Evolutionary conservation across 2,797 vertebrate species (phyloP), one percentile per base, ranked within the genome.

Genomic region (Sciurus carolinensis): DNA sequence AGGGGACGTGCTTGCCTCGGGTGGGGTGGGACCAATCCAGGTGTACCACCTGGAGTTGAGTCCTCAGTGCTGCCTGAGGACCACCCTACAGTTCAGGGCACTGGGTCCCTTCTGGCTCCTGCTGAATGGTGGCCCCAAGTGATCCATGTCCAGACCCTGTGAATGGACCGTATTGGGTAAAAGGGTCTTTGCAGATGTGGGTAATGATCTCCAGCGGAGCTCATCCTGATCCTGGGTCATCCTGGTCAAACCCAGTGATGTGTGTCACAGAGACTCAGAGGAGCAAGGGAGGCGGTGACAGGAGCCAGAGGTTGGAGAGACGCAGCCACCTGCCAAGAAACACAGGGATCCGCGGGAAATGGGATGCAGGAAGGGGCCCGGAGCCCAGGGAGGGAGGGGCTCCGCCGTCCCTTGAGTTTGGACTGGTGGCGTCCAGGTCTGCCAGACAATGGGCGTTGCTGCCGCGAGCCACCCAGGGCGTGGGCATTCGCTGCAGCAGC

Each of bases 1-100:
- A 3, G 0, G 2, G 33, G 22, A 42, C 7, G 47, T 1, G 10
- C 28, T 59, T 44, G 54, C 47, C 44, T 22, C 1, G 0, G 10
- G 17, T 1, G 33, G 76, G 36, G 57, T 5, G 22, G 24, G 54
- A 54, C 30, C 17, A 39, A 17, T 1, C 22, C 39, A 64, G 54
- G 66, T 80, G 59, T 8, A 67, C 47, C 0, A 0, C 13, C 73
- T 5, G 42, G 22, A n/a, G 13, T 44, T 66, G 20, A 36, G 14
- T 7, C 47, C 33, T 18, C 80, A 26, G 4, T 15, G 24, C 71
- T 28, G 62, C 52, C 64, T 2, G 26, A 72, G 66, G 57, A 28
- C 5, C 30, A n/a, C 47, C 5, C 15, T 17, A 52, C 15, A 52
- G 52, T 52, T 18, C 52, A 52, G 52, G 52, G 52, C 52, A 52